These are phyloP conservation scores for Silvanus unidentatus DNA, from an alignment of 2,888 invertebrate genomes.

Conservation along the genomic window DNA sequence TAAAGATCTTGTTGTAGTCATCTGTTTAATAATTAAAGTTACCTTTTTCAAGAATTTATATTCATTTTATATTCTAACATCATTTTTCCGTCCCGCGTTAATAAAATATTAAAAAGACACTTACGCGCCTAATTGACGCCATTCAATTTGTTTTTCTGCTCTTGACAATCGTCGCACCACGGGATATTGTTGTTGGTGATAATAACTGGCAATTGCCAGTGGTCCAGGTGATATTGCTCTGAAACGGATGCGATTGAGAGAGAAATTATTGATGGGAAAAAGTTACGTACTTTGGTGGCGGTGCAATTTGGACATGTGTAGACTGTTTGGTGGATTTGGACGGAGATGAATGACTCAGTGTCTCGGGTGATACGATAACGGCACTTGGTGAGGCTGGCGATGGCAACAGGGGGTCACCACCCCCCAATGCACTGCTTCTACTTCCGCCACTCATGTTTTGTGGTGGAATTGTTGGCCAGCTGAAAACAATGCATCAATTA, in stretches of 20 bases:
- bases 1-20: too few species aligned
- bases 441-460: constrained; percentile 62
- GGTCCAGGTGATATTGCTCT: constrained; percentile 46
- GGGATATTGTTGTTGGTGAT: constrained; percentile 51
- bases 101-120: constrained; percentile 35
- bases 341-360: constrained; percentile 65
- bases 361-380: constrained; percentile 69
- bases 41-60: too few species aligned
- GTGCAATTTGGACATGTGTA: constrained; percentile 53
- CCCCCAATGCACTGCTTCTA: constrained; percentile 49
- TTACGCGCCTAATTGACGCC: constrained; percentile 65
- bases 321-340: constrained; percentile 31
- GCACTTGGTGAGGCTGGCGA: constrained; percentile 70
- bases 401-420: constrained; percentile 59
- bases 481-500: constrained; percentile 23
- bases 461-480: constrained; percentile 57
- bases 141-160: constrained; percentile 53
- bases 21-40: too few species aligned
- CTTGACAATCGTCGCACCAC: constrained; percentile 54
- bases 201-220: constrained; percentile 53
- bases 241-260: constrained; percentile 8
- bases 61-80: too few species aligned
- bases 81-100: too few species aligned
- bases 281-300: constrained; percentile 49
- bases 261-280: constrained; percentile 9